Base-by-base conservation (phyloP, 2,888 invertebrate species). In the Salticus scenicus region DNA sequence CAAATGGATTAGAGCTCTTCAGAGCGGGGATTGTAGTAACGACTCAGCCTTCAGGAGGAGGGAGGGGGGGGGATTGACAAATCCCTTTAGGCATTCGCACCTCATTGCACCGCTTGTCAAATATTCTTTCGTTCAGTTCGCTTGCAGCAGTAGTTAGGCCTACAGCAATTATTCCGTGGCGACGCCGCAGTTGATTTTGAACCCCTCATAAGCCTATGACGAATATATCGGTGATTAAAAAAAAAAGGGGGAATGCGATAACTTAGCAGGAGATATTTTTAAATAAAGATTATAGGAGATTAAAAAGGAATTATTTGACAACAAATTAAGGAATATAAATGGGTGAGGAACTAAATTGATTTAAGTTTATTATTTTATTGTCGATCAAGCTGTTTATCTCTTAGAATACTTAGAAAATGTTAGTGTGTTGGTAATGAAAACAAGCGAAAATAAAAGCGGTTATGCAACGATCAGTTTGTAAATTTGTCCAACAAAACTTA, bases 21-120 rank as follows among this genome's bases (percentile, higher is more conserved):
- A 24, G 57, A 24, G 57, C 4, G 57, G 57, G 57, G 12, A 57
- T 24, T 1, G 57, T 5, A 17, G 57, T 7, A 1, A 24, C 57
- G 12, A 5, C 24, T 57, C 17, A 47, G 42, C 42, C 17, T 4
- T 37, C 37, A 37, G 37, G 37, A 12, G 37, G 37, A 37, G 37
- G 7, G 7, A 37, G 42, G 10, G 7, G n/a, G 10, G 17, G 42
- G 42, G 42, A 17, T 12, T 47, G 42, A 2, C 4, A 20, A 57
- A 57, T 57, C 57, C 57, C 24, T 20, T 57, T 57, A 57, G 57
- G 57, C 24, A 57, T 57, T 57, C 24, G 57, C 57, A 57, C 57
- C 57, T 17, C 57, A 57, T 57, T 57, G 24, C 24, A 47, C 42
- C 42, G 17, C 14, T 47, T 47, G 57, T 57, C 24, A 24, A 57